phyloP scores from a whole-genome alignment of 2,888 invertebrate species.

The Eilema depressum region DNA sequence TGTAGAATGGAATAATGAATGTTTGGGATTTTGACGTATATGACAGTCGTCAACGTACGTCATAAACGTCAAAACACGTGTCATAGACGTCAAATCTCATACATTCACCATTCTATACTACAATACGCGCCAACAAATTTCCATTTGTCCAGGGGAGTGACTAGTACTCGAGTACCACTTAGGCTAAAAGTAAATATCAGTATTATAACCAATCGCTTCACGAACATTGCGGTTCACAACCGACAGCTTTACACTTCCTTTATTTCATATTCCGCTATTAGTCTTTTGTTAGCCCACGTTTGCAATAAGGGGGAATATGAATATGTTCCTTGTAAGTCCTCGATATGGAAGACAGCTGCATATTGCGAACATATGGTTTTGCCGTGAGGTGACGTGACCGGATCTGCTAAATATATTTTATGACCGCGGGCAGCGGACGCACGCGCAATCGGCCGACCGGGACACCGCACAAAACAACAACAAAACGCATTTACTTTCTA shows the following conservation, averaged over 20 bases:
- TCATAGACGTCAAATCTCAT: too few relatives aligned
- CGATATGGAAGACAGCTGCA: constrained; percentile 28
- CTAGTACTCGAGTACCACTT: too few relatives aligned
- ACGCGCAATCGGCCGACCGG: constrained; percentile 20
- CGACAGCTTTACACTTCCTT: neutral
- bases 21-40: too few relatives aligned
- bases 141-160: too few relatives aligned
- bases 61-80: too few relatives aligned
- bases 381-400: constrained; percentile 65
- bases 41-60: too few relatives aligned
- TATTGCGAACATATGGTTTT: constrained; percentile 61
- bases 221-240: too few relatives aligned
- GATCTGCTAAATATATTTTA: constrained; percentile 75
- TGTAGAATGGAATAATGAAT: too few relatives aligned
- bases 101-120: too few relatives aligned
- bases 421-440: constrained; percentile 45
- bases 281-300: neutral
- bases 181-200: too few relatives aligned
- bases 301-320: neutral
- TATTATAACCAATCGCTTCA: too few relatives aligned
- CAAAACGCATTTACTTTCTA: constrained; percentile 19
- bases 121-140: too few relatives aligned
- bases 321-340: constrained; percentile 7
- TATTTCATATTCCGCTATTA: neutral
- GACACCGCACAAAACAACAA: constrained; percentile 23